These are phyloP conservation scores for Ciconia nigra DNA, from an alignment of 2,797 vertebrate species.

Conservation along the genomic window DNA sequence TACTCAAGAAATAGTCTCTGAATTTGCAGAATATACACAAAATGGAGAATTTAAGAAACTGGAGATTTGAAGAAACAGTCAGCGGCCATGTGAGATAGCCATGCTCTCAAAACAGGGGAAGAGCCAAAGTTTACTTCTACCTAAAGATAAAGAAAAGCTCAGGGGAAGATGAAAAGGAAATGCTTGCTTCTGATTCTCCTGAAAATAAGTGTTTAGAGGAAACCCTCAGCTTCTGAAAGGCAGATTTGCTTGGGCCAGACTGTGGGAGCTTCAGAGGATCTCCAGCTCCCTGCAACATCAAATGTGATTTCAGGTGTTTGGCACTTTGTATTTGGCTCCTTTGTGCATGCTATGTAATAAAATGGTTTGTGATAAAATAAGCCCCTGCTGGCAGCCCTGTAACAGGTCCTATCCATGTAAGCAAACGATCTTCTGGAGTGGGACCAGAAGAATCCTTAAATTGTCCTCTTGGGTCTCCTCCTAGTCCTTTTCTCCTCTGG, in stretches of 20 bases:
- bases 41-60: background rate
- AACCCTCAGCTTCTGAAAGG: background rate
- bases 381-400: background rate
- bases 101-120: background rate
- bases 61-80: background rate
- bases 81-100: background rate
- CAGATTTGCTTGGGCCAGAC: background rate
- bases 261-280: background rate
- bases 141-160: background rate
- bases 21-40: background rate
- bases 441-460: background rate
- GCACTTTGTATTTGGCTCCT: background rate
- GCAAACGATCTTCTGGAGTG: background rate
- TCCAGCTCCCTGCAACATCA: background rate
- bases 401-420: background rate
- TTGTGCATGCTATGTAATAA: background rate
- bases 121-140: background rate
- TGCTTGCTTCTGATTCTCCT: background rate
- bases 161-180: background rate
- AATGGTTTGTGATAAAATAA: background rate
- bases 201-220: background rate
- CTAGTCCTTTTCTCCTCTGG: background rate
- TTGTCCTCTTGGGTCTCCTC: background rate
- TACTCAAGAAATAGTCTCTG: background rate
- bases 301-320: background rate